Evolutionary conservation across 2,113 vertebrate species (phyloP).

Genomic region (Mobula hypostoma): DNA sequence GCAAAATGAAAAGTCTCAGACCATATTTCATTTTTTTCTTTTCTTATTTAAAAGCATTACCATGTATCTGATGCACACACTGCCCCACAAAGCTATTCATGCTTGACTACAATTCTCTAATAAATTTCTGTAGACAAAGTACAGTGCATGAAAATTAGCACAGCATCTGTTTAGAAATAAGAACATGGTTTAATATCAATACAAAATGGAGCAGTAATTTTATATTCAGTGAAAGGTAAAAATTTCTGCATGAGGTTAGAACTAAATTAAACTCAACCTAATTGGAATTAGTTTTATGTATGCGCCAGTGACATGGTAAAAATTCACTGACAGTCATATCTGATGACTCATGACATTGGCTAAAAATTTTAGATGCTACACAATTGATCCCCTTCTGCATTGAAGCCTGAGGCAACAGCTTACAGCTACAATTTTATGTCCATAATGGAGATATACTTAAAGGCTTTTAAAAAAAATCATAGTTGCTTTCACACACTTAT

Average conservation of each 20-base stretch:
- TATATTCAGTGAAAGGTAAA: neutral
- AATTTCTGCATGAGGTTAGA: neutral
- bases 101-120: constrained; percentile 28
- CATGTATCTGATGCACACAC: neutral
- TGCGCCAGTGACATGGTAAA: neutral
- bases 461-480: neutral
- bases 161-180: constrained; percentile 13
- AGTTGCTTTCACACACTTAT: constrained; percentile 18
- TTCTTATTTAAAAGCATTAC: constrained; percentile 14
- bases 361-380: neutral
- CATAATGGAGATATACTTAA: neutral
- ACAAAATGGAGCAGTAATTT: neutral
- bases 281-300: neutral
- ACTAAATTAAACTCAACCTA: neutral
- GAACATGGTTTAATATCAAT: neutral
- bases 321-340: neutral
- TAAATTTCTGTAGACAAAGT: constrained; percentile 27
- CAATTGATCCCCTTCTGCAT: neutral
- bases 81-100: neutral
- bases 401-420: neutral
- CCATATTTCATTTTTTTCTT: neutral
- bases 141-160: constrained; percentile 19
- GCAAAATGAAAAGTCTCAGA: neutral
- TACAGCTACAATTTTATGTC: neutral
- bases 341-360: constrained; percentile 9